Percentiles rank a stretch among this genome's conserved stretches.
Conservation (phyloP, 2,113 vertebrate species). For the Phodopus roborovskii region DNA sequence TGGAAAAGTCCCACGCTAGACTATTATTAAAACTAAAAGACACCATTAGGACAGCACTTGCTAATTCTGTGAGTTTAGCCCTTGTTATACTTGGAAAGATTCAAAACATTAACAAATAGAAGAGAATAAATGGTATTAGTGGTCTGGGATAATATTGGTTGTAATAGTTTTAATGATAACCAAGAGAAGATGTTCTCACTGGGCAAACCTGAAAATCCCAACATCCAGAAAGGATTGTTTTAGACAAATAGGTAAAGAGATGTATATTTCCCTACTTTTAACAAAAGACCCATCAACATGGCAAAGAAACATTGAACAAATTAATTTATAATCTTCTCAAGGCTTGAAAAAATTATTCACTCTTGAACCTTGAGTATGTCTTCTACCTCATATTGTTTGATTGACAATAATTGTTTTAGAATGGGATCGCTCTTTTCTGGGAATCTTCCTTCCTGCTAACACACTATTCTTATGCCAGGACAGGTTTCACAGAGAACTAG, state of each 20-base stretch:
- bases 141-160: not conserved
- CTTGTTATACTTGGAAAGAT: not conserved
- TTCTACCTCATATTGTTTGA: slow-evolving; percentile 44
- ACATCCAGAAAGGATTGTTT: not conserved
- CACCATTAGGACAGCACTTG: not conserved
- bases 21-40: not conserved
- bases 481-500: not conserved
- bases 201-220: not conserved
- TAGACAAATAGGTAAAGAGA: not conserved
- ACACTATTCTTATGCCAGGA: not conserved
- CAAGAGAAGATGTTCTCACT: not conserved
- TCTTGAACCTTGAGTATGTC: slow-evolving; percentile 59
- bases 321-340: not conserved
- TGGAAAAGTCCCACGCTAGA: not conserved
- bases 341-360: not conserved
- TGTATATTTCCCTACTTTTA: not conserved
- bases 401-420: not conserved
- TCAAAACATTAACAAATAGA: not conserved
- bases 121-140: not conserved
- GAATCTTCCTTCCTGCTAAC: slow-evolving; percentile 51
- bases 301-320: slow-evolving; percentile 32
- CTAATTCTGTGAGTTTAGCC: not conserved
- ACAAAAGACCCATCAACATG: not conserved
- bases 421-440: not conserved
- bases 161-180: not conserved